Conservation (phyloP, 2,888 invertebrate species). For the Nemotelus nigrinus region DNA sequence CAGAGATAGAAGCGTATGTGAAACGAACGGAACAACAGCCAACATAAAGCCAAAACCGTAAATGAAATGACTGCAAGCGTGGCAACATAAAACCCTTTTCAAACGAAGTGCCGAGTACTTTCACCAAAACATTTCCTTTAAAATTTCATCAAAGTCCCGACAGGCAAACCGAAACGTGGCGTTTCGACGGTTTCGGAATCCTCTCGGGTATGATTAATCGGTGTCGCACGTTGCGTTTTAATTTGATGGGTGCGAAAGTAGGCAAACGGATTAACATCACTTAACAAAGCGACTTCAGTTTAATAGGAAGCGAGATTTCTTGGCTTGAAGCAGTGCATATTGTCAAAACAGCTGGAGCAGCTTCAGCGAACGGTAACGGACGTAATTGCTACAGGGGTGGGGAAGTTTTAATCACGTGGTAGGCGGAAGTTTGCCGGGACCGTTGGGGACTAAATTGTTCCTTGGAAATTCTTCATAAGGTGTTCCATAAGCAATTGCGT, state of each 20-base stretch:
- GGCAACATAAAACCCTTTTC: constrained; percentile 31
- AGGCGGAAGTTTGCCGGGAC: not conserved
- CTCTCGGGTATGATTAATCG: constrained; percentile 37
- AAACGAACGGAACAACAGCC: not conserved
- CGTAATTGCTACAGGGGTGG: not conserved
- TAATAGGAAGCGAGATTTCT: constrained; percentile 2
- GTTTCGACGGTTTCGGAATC: constrained; percentile 7
- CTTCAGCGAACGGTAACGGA: too few relatives aligned
- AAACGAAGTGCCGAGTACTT: not conserved
- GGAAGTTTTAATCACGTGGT: constrained; percentile 12
- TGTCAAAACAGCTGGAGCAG: too few relatives aligned
- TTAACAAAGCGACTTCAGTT: not conserved
- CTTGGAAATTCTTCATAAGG: constrained; percentile 9
- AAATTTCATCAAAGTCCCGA: constrained; percentile 4
- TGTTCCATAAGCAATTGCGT: not conserved
- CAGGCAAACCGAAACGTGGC: constrained; percentile 3
- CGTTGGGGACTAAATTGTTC: not conserved
- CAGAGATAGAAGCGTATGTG: constrained; percentile 5
- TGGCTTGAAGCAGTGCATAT: not conserved
- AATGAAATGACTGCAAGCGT: constrained; percentile 26
- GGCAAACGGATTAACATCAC: constrained; percentile 28
- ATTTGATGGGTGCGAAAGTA: constrained; percentile 34
- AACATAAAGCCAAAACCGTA: not conserved
- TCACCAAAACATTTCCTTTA: not conserved
- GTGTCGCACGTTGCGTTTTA: constrained; percentile 43